Conservation (phyloP, 2,888 invertebrate genomes). For the Brenthis ino region DNA sequence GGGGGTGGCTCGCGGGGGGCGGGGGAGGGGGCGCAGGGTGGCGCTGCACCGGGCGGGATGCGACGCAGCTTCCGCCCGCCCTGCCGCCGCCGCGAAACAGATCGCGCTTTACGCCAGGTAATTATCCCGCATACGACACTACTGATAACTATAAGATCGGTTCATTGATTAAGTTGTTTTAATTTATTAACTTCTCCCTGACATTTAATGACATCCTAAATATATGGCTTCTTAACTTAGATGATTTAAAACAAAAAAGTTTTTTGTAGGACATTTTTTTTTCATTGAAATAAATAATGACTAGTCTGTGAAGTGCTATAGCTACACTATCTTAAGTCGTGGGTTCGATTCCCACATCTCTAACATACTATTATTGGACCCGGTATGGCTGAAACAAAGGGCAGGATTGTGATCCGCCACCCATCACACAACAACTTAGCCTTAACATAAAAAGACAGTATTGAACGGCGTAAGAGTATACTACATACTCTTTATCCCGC, state of each 20-base stretch:
- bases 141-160: slow-evolving; percentile 19
- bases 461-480: no score
- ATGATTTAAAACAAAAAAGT: background rate
- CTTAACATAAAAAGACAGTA: no score
- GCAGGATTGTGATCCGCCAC: no score
- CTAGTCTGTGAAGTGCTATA: no score
- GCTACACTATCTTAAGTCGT: no score
- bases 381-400: no score
- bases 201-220: slow-evolving; percentile 18
- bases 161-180: slow-evolving; percentile 20
- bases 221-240: slow-evolving; percentile 7
- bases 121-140: slow-evolving; percentile 34
- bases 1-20: slow-evolving; percentile 55
- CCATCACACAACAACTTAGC: no score
- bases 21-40: slow-evolving; percentile 49
- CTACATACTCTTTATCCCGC: no score
- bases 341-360: no score
- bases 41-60: slow-evolving; percentile 65
- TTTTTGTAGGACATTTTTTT: background rate
- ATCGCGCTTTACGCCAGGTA: slow-evolving; percentile 38
- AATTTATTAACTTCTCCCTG: slow-evolving; percentile 19
- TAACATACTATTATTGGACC: no score
- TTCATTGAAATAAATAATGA: background rate
- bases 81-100: slow-evolving; percentile 46
- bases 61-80: slow-evolving; percentile 78